A percentile compares a stretch with the other conserved stretches of the same genome.
Evolutionary conservation across 35 echinoderm and acorn worm species (phyloP).

Genomic region (Strongylocentrotus purpuratus): DNA sequence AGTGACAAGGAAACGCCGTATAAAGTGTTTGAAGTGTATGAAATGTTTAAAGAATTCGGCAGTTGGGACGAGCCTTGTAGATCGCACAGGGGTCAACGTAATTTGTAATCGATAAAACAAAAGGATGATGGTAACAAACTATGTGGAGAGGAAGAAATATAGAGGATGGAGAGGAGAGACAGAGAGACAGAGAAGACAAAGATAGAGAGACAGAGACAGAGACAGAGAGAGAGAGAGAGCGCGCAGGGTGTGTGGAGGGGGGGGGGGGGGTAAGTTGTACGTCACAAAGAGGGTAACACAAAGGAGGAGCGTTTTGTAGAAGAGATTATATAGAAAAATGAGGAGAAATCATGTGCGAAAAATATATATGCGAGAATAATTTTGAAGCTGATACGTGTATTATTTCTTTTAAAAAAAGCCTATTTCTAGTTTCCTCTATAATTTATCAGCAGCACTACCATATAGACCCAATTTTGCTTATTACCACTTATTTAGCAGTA

Average conservation of each 20-base stretch:
- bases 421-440: neutral
- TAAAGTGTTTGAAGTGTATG: too few relatives aligned
- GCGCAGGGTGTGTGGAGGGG: neutral
- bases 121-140: neutral
- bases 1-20: too few relatives aligned
- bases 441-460: too few relatives aligned
- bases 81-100: too few relatives aligned
- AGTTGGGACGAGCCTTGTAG: too few relatives aligned
- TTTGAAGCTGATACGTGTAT: neutral
- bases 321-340: neutral
- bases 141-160: too few relatives aligned
- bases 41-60: too few relatives aligned
- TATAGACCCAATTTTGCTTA: too few relatives aligned
- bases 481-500: neutral
- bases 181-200: neutral
- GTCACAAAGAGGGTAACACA: neutral
- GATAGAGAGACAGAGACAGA: neutral
- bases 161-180: neutral
- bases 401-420: neutral
- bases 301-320: neutral
- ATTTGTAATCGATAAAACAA: neutral
- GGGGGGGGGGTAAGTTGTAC: neutral
- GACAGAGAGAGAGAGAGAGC: neutral
- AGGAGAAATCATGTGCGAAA: neutral
- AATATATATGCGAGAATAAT: neutral